Evolutionary conservation across 2,113 vertebrate genomes (phyloP).

Genomic region (Marmota flaviventris): DNA sequence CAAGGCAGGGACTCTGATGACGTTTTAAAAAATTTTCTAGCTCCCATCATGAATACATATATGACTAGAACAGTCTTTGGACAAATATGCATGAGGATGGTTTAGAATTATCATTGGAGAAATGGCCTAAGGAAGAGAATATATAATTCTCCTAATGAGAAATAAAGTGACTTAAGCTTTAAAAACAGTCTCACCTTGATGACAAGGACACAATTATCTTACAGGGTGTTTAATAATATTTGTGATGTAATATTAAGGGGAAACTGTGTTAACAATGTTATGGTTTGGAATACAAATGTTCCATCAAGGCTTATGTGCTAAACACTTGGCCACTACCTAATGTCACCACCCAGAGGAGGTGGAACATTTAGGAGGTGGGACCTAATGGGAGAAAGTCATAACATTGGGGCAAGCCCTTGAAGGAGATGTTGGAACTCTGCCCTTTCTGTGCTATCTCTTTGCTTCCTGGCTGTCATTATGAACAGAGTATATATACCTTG

Average conservation of each 20-base stretch:
- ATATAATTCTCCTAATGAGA: neutral
- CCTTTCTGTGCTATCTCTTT: neutral
- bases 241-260: neutral
- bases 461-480: neutral
- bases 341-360: fast-evolving
- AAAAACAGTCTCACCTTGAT: neutral
- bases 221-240: neutral
- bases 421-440: neutral
- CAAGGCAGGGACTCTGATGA: fast-evolving
- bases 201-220: neutral
- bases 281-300: neutral
- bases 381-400: neutral
- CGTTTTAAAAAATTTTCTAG: neutral
- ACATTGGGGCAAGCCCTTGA: fast-evolving
- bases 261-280: neutral
- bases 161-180: neutral
- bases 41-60: neutral
- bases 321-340: neutral
- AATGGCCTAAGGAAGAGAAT: neutral
- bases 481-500: too few relatives aligned
- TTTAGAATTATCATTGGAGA: neutral
- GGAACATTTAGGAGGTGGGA: neutral
- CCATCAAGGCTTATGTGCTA: neutral
- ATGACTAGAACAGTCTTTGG: neutral
- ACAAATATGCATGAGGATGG: neutral